Percentiles rank a stretch among this genome's conserved stretches.
Evolutionary conservation across 2,113 vertebrate species (phyloP).

Genomic region (Thamnaconus septentrionalis): DNA sequence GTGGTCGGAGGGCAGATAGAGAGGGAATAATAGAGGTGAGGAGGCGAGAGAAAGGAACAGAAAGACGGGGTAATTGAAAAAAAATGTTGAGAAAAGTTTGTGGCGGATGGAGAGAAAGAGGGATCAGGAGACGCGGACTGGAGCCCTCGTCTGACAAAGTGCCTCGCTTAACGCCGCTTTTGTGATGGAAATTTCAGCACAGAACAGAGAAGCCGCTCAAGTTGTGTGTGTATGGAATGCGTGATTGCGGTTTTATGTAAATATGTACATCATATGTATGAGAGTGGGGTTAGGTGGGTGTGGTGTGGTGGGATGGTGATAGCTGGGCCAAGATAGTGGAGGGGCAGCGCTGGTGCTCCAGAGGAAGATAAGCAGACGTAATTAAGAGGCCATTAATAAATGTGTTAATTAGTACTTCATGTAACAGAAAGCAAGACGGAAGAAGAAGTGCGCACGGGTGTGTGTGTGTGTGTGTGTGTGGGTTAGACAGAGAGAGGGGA

Average conservation of each 20-base stretch:
- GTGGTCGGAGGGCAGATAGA: slow-evolving; percentile 5
- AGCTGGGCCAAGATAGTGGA: neutral
- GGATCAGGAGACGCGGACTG: neutral
- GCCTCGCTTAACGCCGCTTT: no score
- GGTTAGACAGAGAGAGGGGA: neutral
- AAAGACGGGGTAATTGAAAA: slow-evolving; percentile 4
- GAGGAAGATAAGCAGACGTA: slow-evolving; percentile 54
- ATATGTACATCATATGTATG: slow-evolving; percentile 10
- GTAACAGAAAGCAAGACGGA: slow-evolving; percentile 6
- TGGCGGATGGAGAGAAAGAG: neutral
- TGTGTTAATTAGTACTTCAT: slow-evolving; percentile 56
- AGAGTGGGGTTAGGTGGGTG: neutral
- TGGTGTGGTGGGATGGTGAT: no score
- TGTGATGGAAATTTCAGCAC: no score
- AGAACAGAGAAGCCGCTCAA: no score
- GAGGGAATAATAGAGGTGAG: slow-evolving; percentile 21
- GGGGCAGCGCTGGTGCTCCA: slow-evolving; percentile 28
- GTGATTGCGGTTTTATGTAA: neutral
- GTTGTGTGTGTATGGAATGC: neutral
- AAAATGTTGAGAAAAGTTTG: neutral
- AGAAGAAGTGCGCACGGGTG: slow-evolving; percentile 13
- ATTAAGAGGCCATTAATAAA: slow-evolving; percentile 68
- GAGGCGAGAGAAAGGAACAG: neutral
- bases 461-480: slow-evolving; percentile 11
- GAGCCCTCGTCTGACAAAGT: no score